Conservation (phyloP, 2,888 invertebrate species). For the Antheraea yamamai region DNA sequence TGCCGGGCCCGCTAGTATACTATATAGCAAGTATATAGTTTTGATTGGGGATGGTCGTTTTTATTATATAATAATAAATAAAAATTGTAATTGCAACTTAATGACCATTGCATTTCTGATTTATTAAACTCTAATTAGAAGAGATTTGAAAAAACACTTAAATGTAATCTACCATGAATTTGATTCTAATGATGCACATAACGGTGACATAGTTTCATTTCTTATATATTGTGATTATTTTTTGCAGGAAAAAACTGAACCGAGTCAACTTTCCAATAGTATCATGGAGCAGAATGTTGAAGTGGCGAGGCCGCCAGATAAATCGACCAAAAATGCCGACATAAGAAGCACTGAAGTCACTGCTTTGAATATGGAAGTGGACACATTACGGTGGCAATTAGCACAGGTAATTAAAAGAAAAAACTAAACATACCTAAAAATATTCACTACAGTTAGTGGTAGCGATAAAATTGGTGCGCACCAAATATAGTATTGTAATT, state of each 20-base stretch:
- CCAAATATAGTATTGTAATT: constrained; percentile 36
- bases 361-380: constrained; percentile 85
- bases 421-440: no score
- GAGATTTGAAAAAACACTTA: constrained; percentile 43
- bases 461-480: constrained; percentile 47
- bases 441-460: constrained; percentile 21
- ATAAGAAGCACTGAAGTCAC: constrained; percentile 66
- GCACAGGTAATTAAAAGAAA: constrained; percentile 84
- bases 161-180: constrained; percentile 40
- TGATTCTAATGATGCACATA: constrained; percentile 44
- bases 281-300: constrained; percentile 56
- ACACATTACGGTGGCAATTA: constrained; percentile 87
- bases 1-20: no score
- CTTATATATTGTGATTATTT: constrained; percentile 38
- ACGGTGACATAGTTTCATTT: constrained; percentile 40
- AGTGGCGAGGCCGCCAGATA: constrained; percentile 52
- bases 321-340: constrained; percentile 42
- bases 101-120: not conserved
- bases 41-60: not conserved
- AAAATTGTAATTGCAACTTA: not conserved
- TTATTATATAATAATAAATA: not conserved
- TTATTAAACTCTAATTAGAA: constrained; percentile 29
- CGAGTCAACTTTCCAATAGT: constrained; percentile 61
- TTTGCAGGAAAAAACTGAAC: constrained; percentile 69
- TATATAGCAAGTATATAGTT: not conserved